Evolutionary conservation across 2,888 invertebrate species (phyloP).

Genomic region (Morpho deidamia): DNA sequence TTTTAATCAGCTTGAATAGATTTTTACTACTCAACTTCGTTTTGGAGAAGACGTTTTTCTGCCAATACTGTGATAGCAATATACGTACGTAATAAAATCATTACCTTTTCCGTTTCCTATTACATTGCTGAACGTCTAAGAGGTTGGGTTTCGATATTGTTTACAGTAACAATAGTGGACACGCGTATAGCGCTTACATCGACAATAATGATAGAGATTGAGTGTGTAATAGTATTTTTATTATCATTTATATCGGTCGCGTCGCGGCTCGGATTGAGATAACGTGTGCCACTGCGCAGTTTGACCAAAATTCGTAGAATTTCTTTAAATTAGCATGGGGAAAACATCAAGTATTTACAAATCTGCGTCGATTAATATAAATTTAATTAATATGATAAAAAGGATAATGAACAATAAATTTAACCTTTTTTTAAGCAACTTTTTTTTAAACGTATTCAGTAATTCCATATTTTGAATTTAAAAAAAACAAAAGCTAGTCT

Average conservation of each 20-base stretch:
- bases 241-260: slow-evolving; percentile 60
- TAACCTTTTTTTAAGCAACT: too few species aligned
- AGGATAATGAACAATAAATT: too few species aligned
- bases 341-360: background rate
- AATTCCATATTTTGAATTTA: too few species aligned
- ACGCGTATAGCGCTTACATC: slow-evolving; percentile 9
- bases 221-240: slow-evolving; percentile 43
- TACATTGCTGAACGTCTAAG: slow-evolving; percentile 19
- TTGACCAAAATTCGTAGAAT: slow-evolving; percentile 36
- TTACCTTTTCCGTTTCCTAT: slow-evolving; percentile 2
- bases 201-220: slow-evolving; percentile 18
- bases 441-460: too few species aligned
- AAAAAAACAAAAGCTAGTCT: too few species aligned
- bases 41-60: background rate
- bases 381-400: too few species aligned
- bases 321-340: slow-evolving; percentile 1
- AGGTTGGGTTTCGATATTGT: slow-evolving; percentile 4
- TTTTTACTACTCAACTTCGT: slow-evolving; percentile 1
- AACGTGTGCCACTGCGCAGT: slow-evolving; percentile 63
- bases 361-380: background rate
- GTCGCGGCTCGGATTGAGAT: slow-evolving; percentile 55
- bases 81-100: slow-evolving; percentile 1
- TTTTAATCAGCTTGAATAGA: background rate
- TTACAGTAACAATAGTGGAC: slow-evolving; percentile 12
- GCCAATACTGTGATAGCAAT: slow-evolving; percentile 3